Evolutionary conservation across 2,797 vertebrate species (phyloP), one percentile per base, ranked within the genome.

Genomic region (Leuciscus waleckii): DNA sequence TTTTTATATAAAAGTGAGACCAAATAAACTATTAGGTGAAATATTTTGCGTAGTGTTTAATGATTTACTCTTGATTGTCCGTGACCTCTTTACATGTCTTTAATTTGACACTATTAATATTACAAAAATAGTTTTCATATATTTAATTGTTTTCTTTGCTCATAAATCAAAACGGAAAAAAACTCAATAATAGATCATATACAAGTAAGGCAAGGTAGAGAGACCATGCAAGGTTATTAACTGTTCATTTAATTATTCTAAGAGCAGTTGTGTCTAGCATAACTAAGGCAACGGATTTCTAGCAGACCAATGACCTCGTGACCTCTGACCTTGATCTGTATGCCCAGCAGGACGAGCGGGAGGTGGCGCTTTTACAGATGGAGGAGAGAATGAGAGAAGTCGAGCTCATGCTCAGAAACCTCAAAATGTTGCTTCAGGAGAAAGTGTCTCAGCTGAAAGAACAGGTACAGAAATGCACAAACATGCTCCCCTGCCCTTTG

Each of bases 391-490:
- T 99, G 98, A 95, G 92, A 88, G 98, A 99, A 83, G 96, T 99
- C 39, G 98, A 98, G 86, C 93, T 97, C 91, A 98, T 97, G 43
- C 95, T 99, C 41, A 95, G 93, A 79, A 96, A 98, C 54, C 96
- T 99, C 80, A 99, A 99, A 89, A 94, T 97, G 87, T 96, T 99
- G 91, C 96, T 99, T 86, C 96, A 95, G 88, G 97, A 99, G 79
- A 99, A 99, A 94, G 98, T 98, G 1, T 93, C 95, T 90, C 98
- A 99, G 92, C 96, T 99, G 68, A 97, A 96, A 91, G 97, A 98
- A 70, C 98, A 99, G 95, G 98, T 99, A 91, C 16, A 14, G 10
- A 67, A 43, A 86, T 21, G n/a, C 68, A 77, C 32, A 68, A 35
- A 35, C 10, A 14, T 43, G 11, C n/a, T 21, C 68, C 32, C 37